phyloP scores from a whole-genome alignment of 2,888 invertebrate species.

The Microdon myrmicae region DNA sequence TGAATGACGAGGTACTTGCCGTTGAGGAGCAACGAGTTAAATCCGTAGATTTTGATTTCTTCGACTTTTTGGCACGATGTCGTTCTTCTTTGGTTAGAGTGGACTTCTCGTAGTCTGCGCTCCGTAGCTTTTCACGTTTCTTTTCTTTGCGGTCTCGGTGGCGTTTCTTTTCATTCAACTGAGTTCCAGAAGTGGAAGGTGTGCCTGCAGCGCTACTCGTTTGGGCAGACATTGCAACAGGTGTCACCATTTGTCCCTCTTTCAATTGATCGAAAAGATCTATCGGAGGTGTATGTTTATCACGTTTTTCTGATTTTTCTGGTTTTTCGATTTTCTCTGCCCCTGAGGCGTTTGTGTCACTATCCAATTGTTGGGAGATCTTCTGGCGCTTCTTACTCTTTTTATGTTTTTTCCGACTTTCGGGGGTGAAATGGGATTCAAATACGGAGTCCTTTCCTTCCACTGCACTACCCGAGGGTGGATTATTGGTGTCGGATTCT shows the following conservation, averaged over 20 bases:
- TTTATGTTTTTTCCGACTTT: constrained; percentile 81
- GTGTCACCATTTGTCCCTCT: constrained; percentile 58
- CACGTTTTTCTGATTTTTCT: constrained; percentile 27
- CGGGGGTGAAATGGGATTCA: constrained; percentile 67
- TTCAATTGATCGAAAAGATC: constrained; percentile 69
- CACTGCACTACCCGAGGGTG: constrained; percentile 57
- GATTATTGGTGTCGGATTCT: constrained; percentile 52
- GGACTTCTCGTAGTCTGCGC: constrained; percentile 57
- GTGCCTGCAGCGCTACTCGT: constrained; percentile 20
- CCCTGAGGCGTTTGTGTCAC: constrained; percentile 53
- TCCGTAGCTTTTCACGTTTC: constrained; percentile 63
- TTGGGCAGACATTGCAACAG: constrained; percentile 10
- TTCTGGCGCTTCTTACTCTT: constrained; percentile 86
- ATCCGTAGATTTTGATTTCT: constrained; percentile 67
- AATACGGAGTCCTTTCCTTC: constrained; percentile 67
- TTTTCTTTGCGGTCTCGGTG: constrained; percentile 66
- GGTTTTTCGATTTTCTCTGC: constrained; percentile 43
- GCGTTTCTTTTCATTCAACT: constrained; percentile 61
- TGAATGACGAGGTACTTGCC: constrained; percentile 32
- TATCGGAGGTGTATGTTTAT: constrained; percentile 60
- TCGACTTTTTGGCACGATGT: constrained; percentile 69
- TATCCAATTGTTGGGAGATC: constrained; percentile 61
- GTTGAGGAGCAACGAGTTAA: constrained; percentile 47
- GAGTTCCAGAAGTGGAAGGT: constrained; percentile 35
- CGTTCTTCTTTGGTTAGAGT: constrained; percentile 65